phyloP scores from a whole-genome alignment of 2,113 vertebrate genomes.

The Phoenicopterus ruber region DNA sequence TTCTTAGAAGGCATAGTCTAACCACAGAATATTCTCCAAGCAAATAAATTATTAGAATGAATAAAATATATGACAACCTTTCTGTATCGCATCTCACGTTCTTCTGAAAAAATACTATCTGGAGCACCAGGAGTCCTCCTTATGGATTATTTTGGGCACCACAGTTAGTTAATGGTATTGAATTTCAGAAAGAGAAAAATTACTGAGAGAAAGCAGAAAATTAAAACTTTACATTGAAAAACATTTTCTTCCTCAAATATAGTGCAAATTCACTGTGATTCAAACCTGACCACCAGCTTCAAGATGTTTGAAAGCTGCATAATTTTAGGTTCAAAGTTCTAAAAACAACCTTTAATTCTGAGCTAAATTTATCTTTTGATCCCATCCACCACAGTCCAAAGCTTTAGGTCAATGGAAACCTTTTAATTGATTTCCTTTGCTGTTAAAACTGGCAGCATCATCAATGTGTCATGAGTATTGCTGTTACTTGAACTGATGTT shows the following conservation, averaged over 20 bases:
- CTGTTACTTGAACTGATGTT: neutral
- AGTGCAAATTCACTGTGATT: neutral
- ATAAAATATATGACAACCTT: neutral
- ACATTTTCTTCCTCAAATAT: neutral
- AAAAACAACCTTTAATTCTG: neutral
- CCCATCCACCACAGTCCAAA: neutral
- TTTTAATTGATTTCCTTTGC: slow-evolving; percentile 10
- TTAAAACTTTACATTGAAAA: neutral
- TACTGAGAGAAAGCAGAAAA: neutral
- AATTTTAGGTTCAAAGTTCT: neutral
- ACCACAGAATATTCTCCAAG: neutral
- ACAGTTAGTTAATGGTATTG: neutral
- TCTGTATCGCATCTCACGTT: neutral
- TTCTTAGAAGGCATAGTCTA: neutral
- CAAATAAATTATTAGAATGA: neutral
- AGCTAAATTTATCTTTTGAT: neutral
- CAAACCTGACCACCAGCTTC: neutral
- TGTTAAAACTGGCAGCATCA: neutral
- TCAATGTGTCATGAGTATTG: neutral
- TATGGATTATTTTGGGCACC: neutral
- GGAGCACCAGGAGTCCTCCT: neutral
- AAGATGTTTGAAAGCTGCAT: neutral
- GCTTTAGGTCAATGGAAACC: neutral
- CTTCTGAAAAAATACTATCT: neutral
- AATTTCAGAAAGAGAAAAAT: neutral